Base-by-base conservation (phyloP, 2,888 invertebrate species). In the Drosophila mayaguana region DNA sequence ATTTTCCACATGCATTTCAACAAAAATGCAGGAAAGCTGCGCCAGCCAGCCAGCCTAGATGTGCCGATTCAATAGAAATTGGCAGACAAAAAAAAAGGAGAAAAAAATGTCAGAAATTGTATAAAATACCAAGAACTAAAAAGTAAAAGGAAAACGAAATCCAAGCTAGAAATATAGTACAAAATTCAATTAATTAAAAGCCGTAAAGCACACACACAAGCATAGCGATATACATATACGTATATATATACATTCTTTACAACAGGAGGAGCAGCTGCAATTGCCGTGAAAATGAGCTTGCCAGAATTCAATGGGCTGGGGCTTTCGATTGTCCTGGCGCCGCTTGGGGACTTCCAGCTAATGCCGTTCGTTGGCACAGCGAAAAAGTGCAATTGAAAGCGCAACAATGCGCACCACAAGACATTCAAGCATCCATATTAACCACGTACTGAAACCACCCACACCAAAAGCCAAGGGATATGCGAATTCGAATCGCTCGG, bases 321-420 rank as follows among this genome's bases (percentile, higher is more conserved):
- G 51, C 63, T 71, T 59, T 56, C 65, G 70, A 67, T 80, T 86
- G 87, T 78, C 81, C 87, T 66, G 63, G 50, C 55, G 20, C 25
- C 28, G 59, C 63, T 59, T 51, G 63, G 63, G 72, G 63, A 80
- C 72, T 65, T 76, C 64, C 80, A 72, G 65, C 61, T 63, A 68
- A 61, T 71, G 77, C 79, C 69, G 60, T 67, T 48, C 73, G 53
- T 63, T 68, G 75, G 64, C 62, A 45, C 75, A 57, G 71, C 75
- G 48, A 82, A 88, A 80, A 86, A 75, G 57, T 80, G 85, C 85
- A 80, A 83, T 88, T 82, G 86, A 78, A 83, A 67, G 74, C 65
- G 89, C 86, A 89, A 83, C 88, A 88, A 82, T 85, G 86, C 89
- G 86, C 83, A 88, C 86, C 89, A 85, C 74, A 88, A 85, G 83